Conservation (phyloP, 2,888 invertebrate species). For the Pristionchus fissidentatus region DNA sequence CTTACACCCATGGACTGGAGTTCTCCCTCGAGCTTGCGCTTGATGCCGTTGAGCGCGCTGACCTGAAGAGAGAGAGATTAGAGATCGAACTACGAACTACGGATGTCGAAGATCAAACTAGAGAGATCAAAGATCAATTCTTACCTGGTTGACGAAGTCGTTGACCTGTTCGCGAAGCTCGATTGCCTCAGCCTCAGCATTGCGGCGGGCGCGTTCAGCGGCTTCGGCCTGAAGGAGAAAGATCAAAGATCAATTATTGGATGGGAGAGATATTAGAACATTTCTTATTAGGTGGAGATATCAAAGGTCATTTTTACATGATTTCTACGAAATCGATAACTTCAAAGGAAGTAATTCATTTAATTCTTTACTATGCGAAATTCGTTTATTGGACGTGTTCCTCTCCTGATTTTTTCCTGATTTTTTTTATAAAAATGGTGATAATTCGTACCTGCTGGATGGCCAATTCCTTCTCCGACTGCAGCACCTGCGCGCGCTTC, state of each 20-base stretch:
- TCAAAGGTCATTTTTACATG: constrained; percentile 1
- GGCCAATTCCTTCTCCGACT: constrained; percentile 98
- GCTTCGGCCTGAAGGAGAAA: constrained; percentile 69
- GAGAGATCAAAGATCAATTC: background rate
- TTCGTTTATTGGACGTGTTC: background rate
- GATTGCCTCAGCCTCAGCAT: constrained; percentile 96
- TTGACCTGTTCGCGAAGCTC: constrained; percentile 98
- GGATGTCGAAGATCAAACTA: background rate
- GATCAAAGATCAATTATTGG: too few relatives aligned
- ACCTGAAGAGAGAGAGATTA: constrained; percentile 75
- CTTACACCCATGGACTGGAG: constrained; percentile 90
- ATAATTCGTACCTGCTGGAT: constrained; percentile 82
- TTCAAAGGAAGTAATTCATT: background rate
- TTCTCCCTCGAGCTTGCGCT: constrained; percentile 99
- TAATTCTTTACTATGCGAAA: background rate
- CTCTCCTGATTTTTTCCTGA: background rate
- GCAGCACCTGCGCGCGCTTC: constrained; percentile 95
- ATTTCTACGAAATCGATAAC: too few relatives aligned
- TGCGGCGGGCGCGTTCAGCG: constrained; percentile 97
- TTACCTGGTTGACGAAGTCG: constrained; percentile 89
- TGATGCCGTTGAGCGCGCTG: constrained; percentile 89
- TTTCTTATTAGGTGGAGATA: background rate
- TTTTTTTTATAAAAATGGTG: too few relatives aligned
- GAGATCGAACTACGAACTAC: background rate
- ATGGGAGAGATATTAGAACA: too few relatives aligned